These are phyloP conservation scores for Dicerorhinus sumatrensis DNA, from an alignment of 2,113 vertebrate genomes.

Conservation along the genomic window DNA sequence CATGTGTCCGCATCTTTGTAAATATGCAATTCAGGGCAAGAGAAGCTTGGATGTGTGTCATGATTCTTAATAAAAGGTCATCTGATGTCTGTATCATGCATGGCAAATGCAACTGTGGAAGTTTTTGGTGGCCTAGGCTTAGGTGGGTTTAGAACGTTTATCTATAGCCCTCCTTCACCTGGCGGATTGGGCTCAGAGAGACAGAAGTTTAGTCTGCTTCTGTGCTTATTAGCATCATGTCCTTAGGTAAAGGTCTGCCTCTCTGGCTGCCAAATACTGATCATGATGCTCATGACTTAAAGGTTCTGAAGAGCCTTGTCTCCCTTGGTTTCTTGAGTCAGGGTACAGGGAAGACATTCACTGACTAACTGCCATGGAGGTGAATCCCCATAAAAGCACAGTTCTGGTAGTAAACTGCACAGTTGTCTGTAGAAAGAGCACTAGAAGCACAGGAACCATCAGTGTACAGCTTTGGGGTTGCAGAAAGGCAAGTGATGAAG, in stretches of 20 bases:
- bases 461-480: not conserved
- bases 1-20: constrained; percentile 89
- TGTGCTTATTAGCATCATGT: constrained; percentile 23
- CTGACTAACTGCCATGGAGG: not conserved
- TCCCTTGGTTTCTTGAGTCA: constrained; percentile 34
- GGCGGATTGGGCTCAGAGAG: constrained; percentile 61
- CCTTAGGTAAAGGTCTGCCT: constrained; percentile 56
- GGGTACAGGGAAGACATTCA: not conserved
- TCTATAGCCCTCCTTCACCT: constrained; percentile 63
- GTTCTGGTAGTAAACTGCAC: not conserved
- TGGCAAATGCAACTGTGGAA: constrained; percentile 51
- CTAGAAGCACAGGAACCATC: constrained; percentile 24
- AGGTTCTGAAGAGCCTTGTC: not conserved
- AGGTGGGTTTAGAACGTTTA: constrained; percentile 63
- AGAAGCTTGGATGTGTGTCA: constrained; percentile 62
- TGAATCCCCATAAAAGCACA: constrained; percentile 64
- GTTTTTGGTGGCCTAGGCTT: constrained; percentile 60
- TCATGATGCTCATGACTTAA: not conserved
- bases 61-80: constrained; percentile 67
- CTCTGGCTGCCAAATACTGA: constrained; percentile 50
- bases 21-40: constrained; percentile 88
- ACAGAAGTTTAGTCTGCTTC: constrained; percentile 52
- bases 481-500: not conserved
- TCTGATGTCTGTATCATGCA: constrained; percentile 46
- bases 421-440: not conserved